These are phyloP conservation scores for Avahi laniger DNA, from an alignment of 2,797 vertebrate species.

Conservation along the genomic window DNA sequence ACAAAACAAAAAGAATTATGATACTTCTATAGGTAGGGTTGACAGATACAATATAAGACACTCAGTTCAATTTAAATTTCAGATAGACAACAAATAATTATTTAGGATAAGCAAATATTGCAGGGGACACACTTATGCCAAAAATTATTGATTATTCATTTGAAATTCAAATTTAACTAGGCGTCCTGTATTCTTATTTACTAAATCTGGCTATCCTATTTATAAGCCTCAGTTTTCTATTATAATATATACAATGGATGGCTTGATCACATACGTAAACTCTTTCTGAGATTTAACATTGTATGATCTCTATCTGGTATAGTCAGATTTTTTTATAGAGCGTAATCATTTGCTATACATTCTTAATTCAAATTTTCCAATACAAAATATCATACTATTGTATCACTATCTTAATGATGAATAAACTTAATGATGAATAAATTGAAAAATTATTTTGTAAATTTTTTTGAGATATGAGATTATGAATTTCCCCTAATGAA, in stretches of 20 bases:
- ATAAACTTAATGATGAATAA: no score
- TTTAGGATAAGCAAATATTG: constrained; percentile 15
- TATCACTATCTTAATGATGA: not conserved
- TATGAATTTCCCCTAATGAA: not conserved
- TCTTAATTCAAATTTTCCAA: not conserved
- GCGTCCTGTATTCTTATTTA: not conserved
- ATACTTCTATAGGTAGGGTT: not conserved
- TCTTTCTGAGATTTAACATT: not conserved
- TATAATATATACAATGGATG: not conserved
- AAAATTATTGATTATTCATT: not conserved
- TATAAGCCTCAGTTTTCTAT: not conserved
- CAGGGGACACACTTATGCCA: not conserved
- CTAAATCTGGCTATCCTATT: not conserved
- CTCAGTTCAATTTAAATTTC: constrained; percentile 27
- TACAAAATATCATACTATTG: not conserved
- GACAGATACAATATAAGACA: not conserved
- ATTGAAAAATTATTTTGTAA: not conserved
- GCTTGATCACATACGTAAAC: not conserved
- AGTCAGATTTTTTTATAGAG: not conserved
- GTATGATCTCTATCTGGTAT: not conserved
- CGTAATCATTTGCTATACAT: not conserved
- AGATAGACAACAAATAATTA: not conserved
- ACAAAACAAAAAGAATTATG: not conserved
- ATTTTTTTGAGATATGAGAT: constrained; percentile 8
- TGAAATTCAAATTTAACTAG: constrained; percentile 13